Base-by-base conservation (phyloP, 2,888 invertebrate species). In the Drosophila meridiana region DNA sequence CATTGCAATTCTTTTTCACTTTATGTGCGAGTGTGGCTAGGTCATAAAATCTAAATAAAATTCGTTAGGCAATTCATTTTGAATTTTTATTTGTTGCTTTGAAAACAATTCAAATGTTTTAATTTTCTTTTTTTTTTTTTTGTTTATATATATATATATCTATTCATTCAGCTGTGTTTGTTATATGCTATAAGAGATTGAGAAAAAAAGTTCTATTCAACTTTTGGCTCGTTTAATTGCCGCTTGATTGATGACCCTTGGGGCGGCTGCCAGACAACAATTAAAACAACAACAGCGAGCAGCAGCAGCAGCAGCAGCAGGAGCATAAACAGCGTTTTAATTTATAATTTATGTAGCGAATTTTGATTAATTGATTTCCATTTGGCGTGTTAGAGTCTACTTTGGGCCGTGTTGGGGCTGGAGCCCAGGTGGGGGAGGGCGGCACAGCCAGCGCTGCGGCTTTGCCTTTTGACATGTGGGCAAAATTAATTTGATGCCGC, bases 361-460 rank as follows among this genome's bases (percentile, higher is more conserved):
- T 76, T 87, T 81, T 87, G 87, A 87, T 90, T 87, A 90, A 89
- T 90, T 87, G 89, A 82, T 82, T 71, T 84, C 73, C 77, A 90
- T 88, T 86, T 76, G 73, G 65, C 63, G 76, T 71, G 69, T 73
- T 76, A 73, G 47, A 64, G 47, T 60, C 63, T 52, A 30, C 50
- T 34, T n/a, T 14, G 32, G 0, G 0, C 13, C 42, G 13, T 34
- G 43, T 42, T 34, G 20, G 20, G 6, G 30, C 0, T 2, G 28
- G 43, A 28, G 43, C 0, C 4, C 9, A 26, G 20, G 5, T 26
- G 11, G 26, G 4, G 0, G 0, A 2, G 26, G 42, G 6, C 8
- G 26, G 30, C 42, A 38, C 30, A n/a, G 30, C 14, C 55, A 45
- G 45, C 26, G 48, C 55, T 75, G 88, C 55, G 89, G 87, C 50